Percentiles rank a stretch among this genome's conserved stretches.
Conservation (phyloP, 2,888 invertebrate genomes). For the Dasysyrphus albostriatus region DNA sequence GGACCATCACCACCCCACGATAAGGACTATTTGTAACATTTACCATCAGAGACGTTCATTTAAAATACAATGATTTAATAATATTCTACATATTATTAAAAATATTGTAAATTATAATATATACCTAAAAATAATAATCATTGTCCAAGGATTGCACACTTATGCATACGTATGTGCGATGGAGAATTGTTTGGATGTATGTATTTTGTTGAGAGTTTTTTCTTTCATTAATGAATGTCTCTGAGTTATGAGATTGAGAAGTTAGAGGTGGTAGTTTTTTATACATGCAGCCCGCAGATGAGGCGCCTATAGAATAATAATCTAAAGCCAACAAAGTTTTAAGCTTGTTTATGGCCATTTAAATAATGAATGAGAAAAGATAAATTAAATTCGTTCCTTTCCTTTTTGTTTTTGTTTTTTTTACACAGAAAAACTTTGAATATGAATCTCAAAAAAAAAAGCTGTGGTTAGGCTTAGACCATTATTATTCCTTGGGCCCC, state of each 20-base stretch:
- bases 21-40: slow-evolving; percentile 84
- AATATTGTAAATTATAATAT: no score
- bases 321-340: not conserved
- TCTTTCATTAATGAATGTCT: slow-evolving; percentile 66
- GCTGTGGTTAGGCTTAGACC: not conserved
- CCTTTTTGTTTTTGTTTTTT: no score
- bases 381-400: not conserved
- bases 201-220: slow-evolving; percentile 20
- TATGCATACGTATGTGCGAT: not conserved
- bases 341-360: not conserved
- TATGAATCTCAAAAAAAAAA: not conserved
- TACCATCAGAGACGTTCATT: slow-evolving; percentile 84
- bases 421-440: no score
- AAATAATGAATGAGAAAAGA: no score
- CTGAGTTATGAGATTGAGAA: slow-evolving; percentile 39
- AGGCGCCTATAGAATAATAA: not conserved
- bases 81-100: not conserved
- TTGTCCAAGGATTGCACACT: slow-evolving; percentile 53
- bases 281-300: slow-evolving; percentile 37
- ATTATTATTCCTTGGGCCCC: not conserved
- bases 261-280: not conserved
- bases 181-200: slow-evolving; percentile 1
- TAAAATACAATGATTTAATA: slow-evolving; percentile 78
- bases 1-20: slow-evolving; percentile 92
- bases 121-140: slow-evolving; percentile 9